Percentiles rank a stretch among this genome's conserved stretches.
Evolutionary conservation across 2,888 invertebrate species (phyloP).

Genomic region (Gymnocheta viridis): DNA sequence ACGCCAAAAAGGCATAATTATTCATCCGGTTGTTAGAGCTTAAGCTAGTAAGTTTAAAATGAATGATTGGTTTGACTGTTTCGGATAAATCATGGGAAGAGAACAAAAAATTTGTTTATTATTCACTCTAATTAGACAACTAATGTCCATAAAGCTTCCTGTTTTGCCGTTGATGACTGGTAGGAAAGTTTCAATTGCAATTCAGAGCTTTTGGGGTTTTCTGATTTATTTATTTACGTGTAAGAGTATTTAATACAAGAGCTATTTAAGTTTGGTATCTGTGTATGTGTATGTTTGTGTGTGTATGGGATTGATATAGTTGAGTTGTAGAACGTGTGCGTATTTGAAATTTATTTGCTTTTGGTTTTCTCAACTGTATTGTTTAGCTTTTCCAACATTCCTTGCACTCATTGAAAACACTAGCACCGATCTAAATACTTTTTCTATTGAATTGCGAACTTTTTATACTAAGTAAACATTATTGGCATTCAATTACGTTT

Average conservation of each 20-base stretch:
- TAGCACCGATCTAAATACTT: constrained; percentile 20
- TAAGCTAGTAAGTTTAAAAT: constrained; percentile 42
- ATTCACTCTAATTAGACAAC: constrained; percentile 51
- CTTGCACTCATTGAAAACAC: neutral
- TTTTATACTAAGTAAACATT: constrained; percentile 12
- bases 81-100: constrained; percentile 47
- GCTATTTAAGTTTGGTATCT: neutral
- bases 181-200: constrained; percentile 9
- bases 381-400: neutral
- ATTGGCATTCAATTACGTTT: constrained; percentile 58
- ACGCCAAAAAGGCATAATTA: constrained; percentile 31
- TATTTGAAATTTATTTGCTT: constrained; percentile 4
- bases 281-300: neutral
- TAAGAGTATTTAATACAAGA: constrained; percentile 22
- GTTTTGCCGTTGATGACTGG: neutral
- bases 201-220: neutral
- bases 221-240: neutral
- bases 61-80: constrained; percentile 54
- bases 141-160: constrained; percentile 25
- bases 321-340: neutral
- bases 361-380: neutral
- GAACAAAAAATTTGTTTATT: constrained; percentile 5
- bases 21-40: constrained; percentile 22
- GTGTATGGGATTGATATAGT: neutral
- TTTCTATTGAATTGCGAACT: constrained; percentile 25